Evolutionary conservation across 2,113 vertebrate species (phyloP).

Genomic region (Crotalus horridus): DNA sequence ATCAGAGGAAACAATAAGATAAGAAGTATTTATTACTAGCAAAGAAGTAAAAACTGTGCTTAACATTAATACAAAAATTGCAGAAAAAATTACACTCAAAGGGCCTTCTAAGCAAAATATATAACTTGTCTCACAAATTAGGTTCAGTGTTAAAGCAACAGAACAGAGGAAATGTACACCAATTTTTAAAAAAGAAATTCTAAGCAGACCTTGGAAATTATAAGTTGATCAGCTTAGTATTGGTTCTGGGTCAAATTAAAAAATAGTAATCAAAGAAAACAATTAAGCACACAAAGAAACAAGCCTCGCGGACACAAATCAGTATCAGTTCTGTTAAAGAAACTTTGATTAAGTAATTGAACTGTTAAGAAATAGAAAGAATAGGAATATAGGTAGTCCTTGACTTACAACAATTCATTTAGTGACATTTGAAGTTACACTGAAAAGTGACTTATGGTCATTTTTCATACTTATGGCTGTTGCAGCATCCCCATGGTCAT

Average conservation of each 20-base stretch:
- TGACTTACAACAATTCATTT: background rate
- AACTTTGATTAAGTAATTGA: background rate
- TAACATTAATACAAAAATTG: background rate
- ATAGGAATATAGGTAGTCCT: background rate
- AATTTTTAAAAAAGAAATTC: background rate
- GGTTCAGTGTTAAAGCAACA: background rate
- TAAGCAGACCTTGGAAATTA: background rate
- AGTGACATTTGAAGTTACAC: background rate
- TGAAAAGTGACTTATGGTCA: background rate
- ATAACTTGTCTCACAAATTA: background rate
- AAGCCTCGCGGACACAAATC: background rate
- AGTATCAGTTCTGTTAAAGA: background rate
- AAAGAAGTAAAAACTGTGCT: background rate
- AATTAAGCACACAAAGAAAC: background rate
- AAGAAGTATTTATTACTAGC: background rate
- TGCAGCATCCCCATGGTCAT: background rate
- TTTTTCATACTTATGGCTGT: background rate
- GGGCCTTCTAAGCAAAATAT: background rate
- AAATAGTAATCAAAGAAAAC: background rate
- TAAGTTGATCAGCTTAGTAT: background rate
- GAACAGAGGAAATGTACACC: background rate
- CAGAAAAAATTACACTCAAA: background rate
- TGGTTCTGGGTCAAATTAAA: background rate
- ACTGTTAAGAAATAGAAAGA: background rate
- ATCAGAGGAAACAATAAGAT: background rate